Base-by-base conservation (phyloP, 2,113 vertebrate genomes). In the Caranx melampygus region DNA sequence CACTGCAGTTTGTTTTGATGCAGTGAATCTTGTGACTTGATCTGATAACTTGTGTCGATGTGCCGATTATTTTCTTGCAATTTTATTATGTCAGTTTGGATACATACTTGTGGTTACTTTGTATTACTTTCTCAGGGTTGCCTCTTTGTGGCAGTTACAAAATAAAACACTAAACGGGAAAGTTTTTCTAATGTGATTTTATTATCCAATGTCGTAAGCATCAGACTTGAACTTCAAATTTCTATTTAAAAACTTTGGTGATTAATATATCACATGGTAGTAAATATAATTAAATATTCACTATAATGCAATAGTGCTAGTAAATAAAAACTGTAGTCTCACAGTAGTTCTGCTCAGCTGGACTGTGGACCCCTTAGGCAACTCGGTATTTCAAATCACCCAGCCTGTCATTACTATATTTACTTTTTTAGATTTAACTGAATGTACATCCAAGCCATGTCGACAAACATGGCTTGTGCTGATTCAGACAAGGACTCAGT, bases 401-500 rank as follows among this genome's bases (percentile, higher is more conserved):
- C 15, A 16, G 1, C 5, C 1, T 31, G 7, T 13, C 1, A 0
- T 26, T 9, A 31, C 5, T 5, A 79, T 79, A 81, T 47, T 12
- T 6, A 8, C 0, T 14, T 18, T 1, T 10, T 67, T 61, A 16
- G 1, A 10, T 47, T 34, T 47, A 58, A 66, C 3, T 8, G 6
- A 58, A 59, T 54, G 20, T 0, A 3, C 6, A 1, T 21, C 15
- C 9, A 4, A 0, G 8, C 0, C 16, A 20, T 2, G 1, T 9
- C 6, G 11, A 6, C 0, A 1, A 3, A 7, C 42, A 93, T 92
- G 92, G 92, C 91, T 0, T 45, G 47, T 4, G 13, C 2, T 0
- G 76, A 79, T 26, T 34, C 65, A 0, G n/a, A 82, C 1, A 10
- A 85, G 0, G 85, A 94, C 47, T n/a, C 93, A 18, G 16, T 26